A percentile compares a stretch with the other conserved stretches of the same genome.
Evolutionary conservation across 2,113 vertebrate genomes (phyloP).

Genomic region (Syngnathoides biaculeatus): DNA sequence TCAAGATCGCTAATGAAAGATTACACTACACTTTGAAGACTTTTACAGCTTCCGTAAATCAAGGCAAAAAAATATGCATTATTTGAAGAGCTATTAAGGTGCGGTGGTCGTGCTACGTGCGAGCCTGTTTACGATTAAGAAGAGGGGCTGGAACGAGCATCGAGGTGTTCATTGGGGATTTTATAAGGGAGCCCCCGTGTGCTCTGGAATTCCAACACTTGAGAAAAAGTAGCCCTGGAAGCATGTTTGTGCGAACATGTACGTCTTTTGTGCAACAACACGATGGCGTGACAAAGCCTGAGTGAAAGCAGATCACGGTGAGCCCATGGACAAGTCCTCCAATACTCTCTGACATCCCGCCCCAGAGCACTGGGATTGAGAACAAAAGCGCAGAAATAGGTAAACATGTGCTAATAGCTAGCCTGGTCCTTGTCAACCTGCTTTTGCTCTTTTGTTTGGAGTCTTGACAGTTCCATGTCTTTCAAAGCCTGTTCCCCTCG

Average conservation of each 20-base stretch:
- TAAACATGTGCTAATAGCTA: constrained; percentile 63
- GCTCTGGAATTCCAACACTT: constrained; percentile 58
- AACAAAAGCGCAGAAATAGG: constrained; percentile 58
- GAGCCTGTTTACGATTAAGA: constrained; percentile 74
- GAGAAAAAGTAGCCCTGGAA: constrained; percentile 37
- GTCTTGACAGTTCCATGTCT: constrained; percentile 35
- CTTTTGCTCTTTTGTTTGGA: constrained; percentile 28
- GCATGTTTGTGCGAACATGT: constrained; percentile 50
- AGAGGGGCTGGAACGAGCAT: constrained; percentile 49
- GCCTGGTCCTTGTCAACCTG: constrained; percentile 41
- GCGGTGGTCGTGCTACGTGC: constrained; percentile 62
- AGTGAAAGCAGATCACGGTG: constrained; percentile 63
- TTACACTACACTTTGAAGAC: constrained; percentile 80
- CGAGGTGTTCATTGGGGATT: constrained; percentile 63
- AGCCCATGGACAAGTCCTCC: constrained; percentile 59
- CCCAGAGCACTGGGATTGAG: constrained; percentile 57
- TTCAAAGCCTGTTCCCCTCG: constrained; percentile 6
- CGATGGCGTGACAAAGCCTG: constrained; percentile 58
- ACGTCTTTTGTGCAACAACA: constrained; percentile 55
- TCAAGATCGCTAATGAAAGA: constrained; percentile 77
- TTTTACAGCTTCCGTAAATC: constrained; percentile 80
- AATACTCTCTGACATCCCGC: constrained; percentile 54
- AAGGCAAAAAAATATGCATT: constrained; percentile 77
- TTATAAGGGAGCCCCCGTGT: constrained; percentile 61
- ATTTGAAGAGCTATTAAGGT: constrained; percentile 80